Evolutionary conservation across 2,797 vertebrate species (phyloP).

Genomic region (Artibeus jamaicensis): DNA sequence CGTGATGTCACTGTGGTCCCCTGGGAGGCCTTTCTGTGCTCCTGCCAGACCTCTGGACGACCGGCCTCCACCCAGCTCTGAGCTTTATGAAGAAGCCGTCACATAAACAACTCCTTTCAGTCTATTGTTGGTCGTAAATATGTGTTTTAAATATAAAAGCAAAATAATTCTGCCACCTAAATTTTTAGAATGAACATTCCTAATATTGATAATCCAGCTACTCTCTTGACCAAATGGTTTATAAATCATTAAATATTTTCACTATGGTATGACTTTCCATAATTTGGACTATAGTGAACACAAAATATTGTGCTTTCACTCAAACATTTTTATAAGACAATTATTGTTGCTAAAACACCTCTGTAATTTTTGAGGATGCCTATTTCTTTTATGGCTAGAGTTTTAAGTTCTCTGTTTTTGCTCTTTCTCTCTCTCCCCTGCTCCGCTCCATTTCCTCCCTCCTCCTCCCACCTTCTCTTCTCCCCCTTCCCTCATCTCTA

Average conservation of each 20-base stretch:
- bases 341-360: neutral
- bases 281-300: neutral
- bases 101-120: neutral
- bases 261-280: neutral
- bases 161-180: neutral
- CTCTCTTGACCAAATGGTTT: neutral
- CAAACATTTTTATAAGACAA: neutral
- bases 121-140: neutral
- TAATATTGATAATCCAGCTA: neutral
- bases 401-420: neutral
- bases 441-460: no score
- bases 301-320: neutral
- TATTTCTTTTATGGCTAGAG: slow-evolving; percentile 1
- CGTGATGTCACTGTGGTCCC: neutral
- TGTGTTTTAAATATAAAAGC: neutral
- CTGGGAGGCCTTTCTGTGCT: neutral
- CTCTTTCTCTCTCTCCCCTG: neutral
- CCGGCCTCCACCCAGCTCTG: no score
- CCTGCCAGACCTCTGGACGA: neutral
- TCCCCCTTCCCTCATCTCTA: neutral
- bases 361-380: neutral
- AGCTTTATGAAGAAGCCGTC: neutral
- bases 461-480: no score
- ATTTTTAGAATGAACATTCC: neutral
- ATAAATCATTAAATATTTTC: neutral